A percentile compares a stretch with the other conserved stretches of the same genome.
These are phyloP conservation scores for Luidia sarsii DNA, from an alignment of 53 echinoderm and acorn worm genomes.

Conservation along the genomic window DNA sequence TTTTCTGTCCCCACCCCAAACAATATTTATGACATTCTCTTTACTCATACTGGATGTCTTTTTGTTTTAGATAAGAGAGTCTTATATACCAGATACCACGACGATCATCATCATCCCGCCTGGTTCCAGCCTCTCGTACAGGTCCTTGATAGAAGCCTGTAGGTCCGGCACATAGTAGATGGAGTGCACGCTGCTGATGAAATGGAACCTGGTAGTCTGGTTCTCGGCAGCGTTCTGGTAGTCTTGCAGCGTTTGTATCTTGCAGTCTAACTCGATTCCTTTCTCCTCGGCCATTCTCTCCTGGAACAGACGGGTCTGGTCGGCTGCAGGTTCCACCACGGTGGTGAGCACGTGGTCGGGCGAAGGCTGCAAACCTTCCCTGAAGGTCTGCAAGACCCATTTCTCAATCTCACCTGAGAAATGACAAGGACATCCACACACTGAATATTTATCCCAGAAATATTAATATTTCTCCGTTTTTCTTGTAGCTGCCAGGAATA, in stretches of 20 bases:
- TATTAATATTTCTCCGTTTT: too few species aligned
- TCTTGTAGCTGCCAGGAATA: too few species aligned
- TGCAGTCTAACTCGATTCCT: not conserved
- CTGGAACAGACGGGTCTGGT: conserved; percentile 9
- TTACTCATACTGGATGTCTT: not conserved
- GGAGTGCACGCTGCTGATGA: conserved; percentile 29
- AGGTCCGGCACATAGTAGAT: conserved; percentile 27
- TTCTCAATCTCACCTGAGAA: not conserved
- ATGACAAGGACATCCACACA: too few species aligned
- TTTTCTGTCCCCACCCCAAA: too few species aligned
- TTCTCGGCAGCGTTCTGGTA: conserved; percentile 2
- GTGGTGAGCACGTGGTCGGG: not conserved
- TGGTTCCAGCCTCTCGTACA: conserved; percentile 26
- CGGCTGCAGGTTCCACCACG: conserved; percentile 27
- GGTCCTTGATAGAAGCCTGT: conserved; percentile 14
- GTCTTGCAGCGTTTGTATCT: conserved; percentile 1
- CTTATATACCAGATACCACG: conserved; percentile 24
- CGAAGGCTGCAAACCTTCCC: not conserved
- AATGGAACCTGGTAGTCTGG: conserved; percentile 13
- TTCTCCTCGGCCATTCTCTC: not conserved
- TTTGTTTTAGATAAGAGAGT: not conserved
- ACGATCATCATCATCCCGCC: conserved; percentile 42
- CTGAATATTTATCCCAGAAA: too few species aligned
- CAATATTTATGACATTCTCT: not conserved
- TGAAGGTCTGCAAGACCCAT: not conserved